Percentiles rank a stretch among this genome's conserved stretches.
phyloP scores from a whole-genome alignment of 2,888 invertebrate species.

The Creontiades dilutus region DNA sequence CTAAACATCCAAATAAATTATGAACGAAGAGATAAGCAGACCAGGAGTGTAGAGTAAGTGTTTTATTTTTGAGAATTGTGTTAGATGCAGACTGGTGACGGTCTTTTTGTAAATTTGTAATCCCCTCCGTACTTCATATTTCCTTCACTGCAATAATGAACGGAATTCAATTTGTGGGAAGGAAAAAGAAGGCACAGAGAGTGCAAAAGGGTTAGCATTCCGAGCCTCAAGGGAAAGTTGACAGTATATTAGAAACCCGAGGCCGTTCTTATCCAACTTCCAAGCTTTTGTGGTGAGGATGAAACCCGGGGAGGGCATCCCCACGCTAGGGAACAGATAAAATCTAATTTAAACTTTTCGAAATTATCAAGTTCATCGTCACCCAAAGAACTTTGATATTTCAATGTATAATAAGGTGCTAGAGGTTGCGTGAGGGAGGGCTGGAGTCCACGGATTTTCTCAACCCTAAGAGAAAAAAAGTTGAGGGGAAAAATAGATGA shows the following conservation, averaged over 20 bases:
- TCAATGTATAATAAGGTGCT: slow-evolving; percentile 70
- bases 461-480: slow-evolving; percentile 49
- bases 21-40: no score
- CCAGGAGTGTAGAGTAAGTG: no score
- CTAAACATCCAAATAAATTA: no score
- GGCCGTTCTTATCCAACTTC: slow-evolving; percentile 62
- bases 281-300: slow-evolving; percentile 44
- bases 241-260: slow-evolving; percentile 63
- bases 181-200: slow-evolving; percentile 25
- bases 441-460: slow-evolving; percentile 19
- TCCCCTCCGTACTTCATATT: neutral
- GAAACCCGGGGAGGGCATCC: slow-evolving; percentile 2
- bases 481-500: slow-evolving; percentile 61
- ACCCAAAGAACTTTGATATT: slow-evolving; percentile 68
- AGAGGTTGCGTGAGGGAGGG: slow-evolving; percentile 51
- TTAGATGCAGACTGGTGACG: neutral
- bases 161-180: slow-evolving; percentile 60
- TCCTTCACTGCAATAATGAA: slow-evolving; percentile 49
- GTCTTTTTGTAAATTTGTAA: neutral
- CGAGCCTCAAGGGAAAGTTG: slow-evolving; percentile 61
- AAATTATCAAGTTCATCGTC: slow-evolving; percentile 71
- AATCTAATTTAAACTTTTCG: slow-evolving; percentile 70
- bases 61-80: no score
- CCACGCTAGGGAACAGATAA: slow-evolving; percentile 64
- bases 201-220: slow-evolving; percentile 43